Evolutionary conservation across 2,888 invertebrate species (phyloP).

Genomic region (Drosophila austrosaltans): DNA sequence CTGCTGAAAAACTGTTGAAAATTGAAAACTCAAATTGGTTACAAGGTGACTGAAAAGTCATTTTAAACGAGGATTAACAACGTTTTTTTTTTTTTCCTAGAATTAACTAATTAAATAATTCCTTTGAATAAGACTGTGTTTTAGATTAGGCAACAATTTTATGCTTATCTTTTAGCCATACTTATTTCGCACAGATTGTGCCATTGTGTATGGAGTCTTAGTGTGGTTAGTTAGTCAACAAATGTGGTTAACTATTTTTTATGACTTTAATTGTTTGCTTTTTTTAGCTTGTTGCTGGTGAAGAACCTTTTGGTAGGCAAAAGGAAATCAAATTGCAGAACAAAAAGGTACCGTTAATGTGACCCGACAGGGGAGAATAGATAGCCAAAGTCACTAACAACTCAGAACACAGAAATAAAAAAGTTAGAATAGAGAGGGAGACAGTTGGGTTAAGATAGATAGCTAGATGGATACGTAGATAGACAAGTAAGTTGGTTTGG

Average conservation of each 20-base stretch:
- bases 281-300: constrained; percentile 32
- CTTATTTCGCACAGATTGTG: constrained; percentile 3
- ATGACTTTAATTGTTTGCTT: constrained; percentile 73
- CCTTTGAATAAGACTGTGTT: not conserved
- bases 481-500: constrained; percentile 30
- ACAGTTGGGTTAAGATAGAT: constrained; percentile 25
- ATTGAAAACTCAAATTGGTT: constrained; percentile 24
- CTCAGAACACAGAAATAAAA: constrained; percentile 42
- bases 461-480: constrained; percentile 39
- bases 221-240: constrained; percentile 35
- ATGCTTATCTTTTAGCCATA: not conserved
- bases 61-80: not conserved
- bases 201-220: not conserved
- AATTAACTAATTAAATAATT: constrained; percentile 10
- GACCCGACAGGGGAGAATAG: constrained; percentile 64
- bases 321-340: constrained; percentile 73
- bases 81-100: not conserved
- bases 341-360: constrained; percentile 77
- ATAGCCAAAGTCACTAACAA: constrained; percentile 7
- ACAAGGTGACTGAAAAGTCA: constrained; percentile 20
- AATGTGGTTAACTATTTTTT: constrained; percentile 64
- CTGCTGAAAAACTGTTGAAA: constrained; percentile 46
- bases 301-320: constrained; percentile 33
- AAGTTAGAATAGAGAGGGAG: constrained; percentile 37
- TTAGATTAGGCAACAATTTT: not conserved